phyloP scores from a whole-genome alignment of 2,888 invertebrate species.

The Coremacera marginata region DNA sequence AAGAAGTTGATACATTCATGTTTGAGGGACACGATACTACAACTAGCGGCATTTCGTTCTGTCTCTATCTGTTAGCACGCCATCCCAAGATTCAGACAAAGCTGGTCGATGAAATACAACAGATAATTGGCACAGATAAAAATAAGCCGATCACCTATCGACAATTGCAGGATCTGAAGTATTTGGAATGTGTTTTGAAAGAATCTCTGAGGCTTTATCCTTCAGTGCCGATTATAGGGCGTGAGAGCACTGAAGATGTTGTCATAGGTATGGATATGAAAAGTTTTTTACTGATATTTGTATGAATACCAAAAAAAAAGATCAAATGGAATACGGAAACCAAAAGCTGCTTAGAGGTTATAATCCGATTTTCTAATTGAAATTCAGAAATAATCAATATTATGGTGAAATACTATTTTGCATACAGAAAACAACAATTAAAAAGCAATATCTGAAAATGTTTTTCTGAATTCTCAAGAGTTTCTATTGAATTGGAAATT shows the following conservation, averaged over 20 bases:
- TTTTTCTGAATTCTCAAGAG: too few species aligned
- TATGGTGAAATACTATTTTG: too few species aligned
- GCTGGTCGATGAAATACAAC: slow-evolving; percentile 52
- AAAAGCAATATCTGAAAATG: too few species aligned
- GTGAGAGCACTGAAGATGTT: slow-evolving; percentile 71
- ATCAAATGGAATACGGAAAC: too few species aligned
- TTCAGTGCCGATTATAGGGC: slow-evolving; percentile 74
- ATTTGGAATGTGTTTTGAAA: slow-evolving; percentile 75
- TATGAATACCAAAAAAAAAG: too few species aligned
- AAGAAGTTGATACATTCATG: slow-evolving; percentile 54
- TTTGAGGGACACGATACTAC: slow-evolving; percentile 69
- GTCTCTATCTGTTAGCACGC: slow-evolving; percentile 51
- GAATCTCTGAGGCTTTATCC: slow-evolving; percentile 75
- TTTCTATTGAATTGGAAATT: too few species aligned
- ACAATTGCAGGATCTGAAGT: slow-evolving; percentile 53
- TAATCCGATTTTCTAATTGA: too few species aligned
- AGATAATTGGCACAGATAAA: slow-evolving; percentile 50
- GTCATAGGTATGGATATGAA: slow-evolving; percentile 69
- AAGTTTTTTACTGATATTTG: too few species aligned
- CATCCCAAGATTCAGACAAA: slow-evolving; percentile 54
- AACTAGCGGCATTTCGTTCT: slow-evolving; percentile 53
- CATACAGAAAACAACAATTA: too few species aligned
- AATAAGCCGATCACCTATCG: slow-evolving; percentile 45
- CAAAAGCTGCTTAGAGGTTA: too few species aligned
- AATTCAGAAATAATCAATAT: too few species aligned